phyloP scores from a whole-genome alignment of 2,888 invertebrate genomes.

The Melikaiella ostensackeni region DNA sequence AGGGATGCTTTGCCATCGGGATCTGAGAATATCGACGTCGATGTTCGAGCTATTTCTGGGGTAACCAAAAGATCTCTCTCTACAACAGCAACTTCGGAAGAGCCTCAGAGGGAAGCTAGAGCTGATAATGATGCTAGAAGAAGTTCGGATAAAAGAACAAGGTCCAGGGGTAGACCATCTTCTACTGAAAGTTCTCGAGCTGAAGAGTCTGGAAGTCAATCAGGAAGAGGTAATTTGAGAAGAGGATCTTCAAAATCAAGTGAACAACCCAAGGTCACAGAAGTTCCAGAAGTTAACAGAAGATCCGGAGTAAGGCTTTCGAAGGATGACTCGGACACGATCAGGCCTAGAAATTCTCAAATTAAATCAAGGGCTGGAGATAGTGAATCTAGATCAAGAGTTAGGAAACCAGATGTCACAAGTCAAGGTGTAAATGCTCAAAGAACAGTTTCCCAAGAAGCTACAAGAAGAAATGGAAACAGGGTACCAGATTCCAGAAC shows the following conservation, averaged over 20 bases:
- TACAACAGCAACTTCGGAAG: conserved; percentile 42
- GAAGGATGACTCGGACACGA: conserved; percentile 42
- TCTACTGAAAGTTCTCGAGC: neutral
- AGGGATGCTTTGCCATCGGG: conserved; percentile 56
- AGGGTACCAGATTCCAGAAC: conserved; percentile 12
- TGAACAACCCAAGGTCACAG: conserved; percentile 44
- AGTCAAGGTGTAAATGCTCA: neutral
- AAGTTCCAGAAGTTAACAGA: conserved; percentile 51
- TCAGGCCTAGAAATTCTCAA: conserved; percentile 51
- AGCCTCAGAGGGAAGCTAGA: conserved; percentile 37
- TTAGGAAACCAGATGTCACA: conserved; percentile 1
- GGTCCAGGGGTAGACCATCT: conserved; percentile 47
- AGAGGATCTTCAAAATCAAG: conserved; percentile 42
- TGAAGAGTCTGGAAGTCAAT: neutral
- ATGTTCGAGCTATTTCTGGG: conserved; percentile 57
- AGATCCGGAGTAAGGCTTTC: conserved; percentile 48
- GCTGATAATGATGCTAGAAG: conserved; percentile 38
- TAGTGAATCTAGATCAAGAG: conserved; percentile 25
- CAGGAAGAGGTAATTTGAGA: conserved; percentile 12
- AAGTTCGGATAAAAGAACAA: conserved; percentile 45
- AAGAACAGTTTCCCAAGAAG: neutral
- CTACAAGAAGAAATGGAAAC: conserved; percentile 42
- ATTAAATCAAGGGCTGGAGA: conserved; percentile 49
- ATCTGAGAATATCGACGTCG: conserved; percentile 65
- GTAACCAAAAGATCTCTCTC: conserved; percentile 44